Base-by-base conservation (phyloP, 2,113 vertebrate species). In the Corydoras maculifer region DNA sequence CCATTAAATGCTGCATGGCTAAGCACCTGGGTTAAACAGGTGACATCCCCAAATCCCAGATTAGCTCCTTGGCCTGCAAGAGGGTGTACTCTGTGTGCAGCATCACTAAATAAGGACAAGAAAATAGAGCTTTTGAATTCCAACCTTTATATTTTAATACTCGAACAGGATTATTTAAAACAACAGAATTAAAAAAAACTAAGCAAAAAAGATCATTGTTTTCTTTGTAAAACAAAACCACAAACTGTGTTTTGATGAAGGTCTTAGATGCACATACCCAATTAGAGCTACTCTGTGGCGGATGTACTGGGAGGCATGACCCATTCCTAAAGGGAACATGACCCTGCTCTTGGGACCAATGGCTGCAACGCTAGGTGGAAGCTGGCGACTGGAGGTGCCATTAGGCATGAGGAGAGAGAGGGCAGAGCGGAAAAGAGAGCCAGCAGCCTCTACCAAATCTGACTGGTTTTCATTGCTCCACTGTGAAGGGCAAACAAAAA, bases 51-150 rank as follows among this genome's bases (percentile, higher is more conserved):
- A 71, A 98, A 99, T 75, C 97, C 97, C 85, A 99, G 90, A 88
- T 99, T 99, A 79, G 90, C 95, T 77, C 97, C 96, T 81, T 99
- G 97, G 78, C 97, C 96, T 32, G 95, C 97, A 61, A 99, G 88
- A 8, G 95, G 97, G 85, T 99, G 96, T 68, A 99, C 92, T 79
- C 94, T 92, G 89, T 99, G 97, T 51, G 97, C 97, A 60, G 97
- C 95, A 77, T 99, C 97, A 79, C 97, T 99, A 80, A 69, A 84
- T 76, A 72, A 70, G 73, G 35, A 85, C 75, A 81, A 61, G 82
- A 49, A 7, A 68, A 58, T 14, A 64, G 51, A 53, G 18, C 18
- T 1, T 25, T 25, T 25, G 18, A 25, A 25, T 25, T 25, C 18
- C 18, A 25, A 25, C 18, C 18, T 25, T 25, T 25, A 25, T 25